Conservation (phyloP, 2,888 invertebrate genomes). For the Himalopsyche anomala region DNA sequence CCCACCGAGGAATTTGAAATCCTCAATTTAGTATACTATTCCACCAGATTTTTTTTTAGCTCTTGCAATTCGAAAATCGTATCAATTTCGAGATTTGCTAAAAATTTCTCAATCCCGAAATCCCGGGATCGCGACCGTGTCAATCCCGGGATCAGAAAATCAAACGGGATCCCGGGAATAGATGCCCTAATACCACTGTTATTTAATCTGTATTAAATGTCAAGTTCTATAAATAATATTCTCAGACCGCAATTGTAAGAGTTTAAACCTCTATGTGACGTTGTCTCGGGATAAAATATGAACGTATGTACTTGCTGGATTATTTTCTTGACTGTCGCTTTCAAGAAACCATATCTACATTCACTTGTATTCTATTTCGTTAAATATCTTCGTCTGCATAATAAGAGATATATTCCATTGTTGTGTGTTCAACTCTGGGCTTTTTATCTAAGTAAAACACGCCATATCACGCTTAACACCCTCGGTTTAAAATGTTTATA, state of each 20-base stretch:
- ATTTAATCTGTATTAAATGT: too few species aligned
- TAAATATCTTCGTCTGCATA: slow-evolving; percentile 32
- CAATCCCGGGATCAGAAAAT: too few species aligned
- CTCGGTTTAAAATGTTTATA: slow-evolving; percentile 21
- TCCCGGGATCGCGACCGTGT: too few species aligned
- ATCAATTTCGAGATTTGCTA: too few species aligned
- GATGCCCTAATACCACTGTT: too few species aligned
- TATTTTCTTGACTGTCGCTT: slow-evolving; percentile 36
- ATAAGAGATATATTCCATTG: neutral
- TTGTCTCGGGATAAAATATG: neutral
- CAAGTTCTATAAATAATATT: neutral
- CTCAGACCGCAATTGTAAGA: neutral
- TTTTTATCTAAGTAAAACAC: slow-evolving; percentile 14
- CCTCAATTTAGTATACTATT: too few species aligned
- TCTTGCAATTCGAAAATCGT: too few species aligned
- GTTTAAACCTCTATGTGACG: neutral
- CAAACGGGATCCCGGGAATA: too few species aligned
- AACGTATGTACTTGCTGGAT: slow-evolving; percentile 32
- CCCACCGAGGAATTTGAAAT: too few species aligned
- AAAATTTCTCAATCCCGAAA: too few species aligned
- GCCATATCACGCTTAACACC: slow-evolving; percentile 20
- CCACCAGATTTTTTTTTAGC: too few species aligned
- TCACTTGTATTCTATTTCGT: slow-evolving; percentile 25
- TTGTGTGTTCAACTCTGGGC: slow-evolving; percentile 10
- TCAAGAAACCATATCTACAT: slow-evolving; percentile 38